Evolutionary conservation across 2,888 invertebrate genomes (phyloP), one percentile per base, ranked within the genome.

Genomic region (Podotricha telesiphe): DNA sequence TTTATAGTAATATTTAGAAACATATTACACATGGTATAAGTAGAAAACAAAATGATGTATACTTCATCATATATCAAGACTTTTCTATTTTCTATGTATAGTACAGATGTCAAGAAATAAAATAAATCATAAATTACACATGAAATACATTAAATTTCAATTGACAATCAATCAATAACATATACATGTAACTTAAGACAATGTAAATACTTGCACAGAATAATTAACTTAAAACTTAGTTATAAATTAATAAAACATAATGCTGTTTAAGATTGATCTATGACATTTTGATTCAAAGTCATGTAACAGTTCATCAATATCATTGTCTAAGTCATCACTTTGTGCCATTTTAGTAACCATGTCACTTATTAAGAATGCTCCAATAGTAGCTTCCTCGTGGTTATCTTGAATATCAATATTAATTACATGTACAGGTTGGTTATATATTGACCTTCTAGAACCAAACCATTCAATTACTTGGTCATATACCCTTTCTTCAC

Each of bases 391-490:
- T 89, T 99, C 99, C 87, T 99, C 99, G 76, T 99, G 98, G 91
- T 99, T 99, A 93, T 99, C 99, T 86, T 98, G 98, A 79, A 99
- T 99, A 85, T 99, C 99, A 77, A 99, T 96, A 87, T 99, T 99
- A 67, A 99, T 96, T 53, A 99, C 95, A 93, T 99, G 99, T 2
- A 98, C 98, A 7, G 98, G 97, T 65, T 97, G 96, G 87, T 97
- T 97, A 77, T 96, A 95, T 62, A 95, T 94, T 0, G 96, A 96
- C 66, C 96, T 95, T 80, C 96, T 94, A 40, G 94, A 95, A 76
- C 98, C 97, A 94, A 98, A 96, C 95, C 96, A 98, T 88, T 99
- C 98, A 66, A 98, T 94, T 20, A 99, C 98, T 94, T 99, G 98
- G 88, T 99, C 99, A 86, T 99, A 99, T 0, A 99, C 99, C 76